Conservation (phyloP, 2,797 vertebrate genomes). For the Pseudotriccus pelzelni region DNA sequence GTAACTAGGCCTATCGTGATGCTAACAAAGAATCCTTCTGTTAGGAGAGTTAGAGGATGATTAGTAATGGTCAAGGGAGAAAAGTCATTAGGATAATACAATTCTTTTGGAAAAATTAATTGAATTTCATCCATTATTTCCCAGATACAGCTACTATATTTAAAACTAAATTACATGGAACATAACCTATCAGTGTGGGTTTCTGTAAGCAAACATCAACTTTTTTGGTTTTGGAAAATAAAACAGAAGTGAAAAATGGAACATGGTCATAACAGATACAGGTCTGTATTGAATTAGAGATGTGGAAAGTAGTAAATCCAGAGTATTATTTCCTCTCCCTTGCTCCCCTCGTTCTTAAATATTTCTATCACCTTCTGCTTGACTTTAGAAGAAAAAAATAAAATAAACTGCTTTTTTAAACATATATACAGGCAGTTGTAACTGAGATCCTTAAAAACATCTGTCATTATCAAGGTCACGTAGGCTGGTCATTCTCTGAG, state of each 20-base stretch:
- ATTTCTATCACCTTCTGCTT: neutral
- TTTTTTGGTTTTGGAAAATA: neutral
- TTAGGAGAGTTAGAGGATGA: neutral
- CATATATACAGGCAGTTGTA: neutral
- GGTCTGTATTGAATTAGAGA: neutral
- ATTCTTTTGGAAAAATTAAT: slow-evolving; percentile 16
- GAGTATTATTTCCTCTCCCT: neutral
- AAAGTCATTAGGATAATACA: slow-evolving; percentile 10
- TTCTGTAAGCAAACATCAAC: neutral
- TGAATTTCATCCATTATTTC: neutral
- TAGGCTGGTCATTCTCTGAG: neutral
- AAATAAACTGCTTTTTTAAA: neutral
- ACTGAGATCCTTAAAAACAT: neutral
- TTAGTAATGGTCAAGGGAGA: neutral
- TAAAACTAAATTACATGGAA: neutral
- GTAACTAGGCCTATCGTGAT: neutral
- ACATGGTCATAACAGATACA: neutral
- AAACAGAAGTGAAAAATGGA: neutral
- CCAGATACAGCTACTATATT: neutral
- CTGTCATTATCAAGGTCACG: neutral
- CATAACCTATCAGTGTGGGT: neutral
- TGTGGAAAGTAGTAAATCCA: neutral
- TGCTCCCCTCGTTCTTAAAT: neutral
- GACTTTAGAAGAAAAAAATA: neutral
- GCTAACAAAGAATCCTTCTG: neutral